Evolutionary conservation across 2,797 vertebrate species (phyloP).

Genomic region (Syndactyla subalaris): DNA sequence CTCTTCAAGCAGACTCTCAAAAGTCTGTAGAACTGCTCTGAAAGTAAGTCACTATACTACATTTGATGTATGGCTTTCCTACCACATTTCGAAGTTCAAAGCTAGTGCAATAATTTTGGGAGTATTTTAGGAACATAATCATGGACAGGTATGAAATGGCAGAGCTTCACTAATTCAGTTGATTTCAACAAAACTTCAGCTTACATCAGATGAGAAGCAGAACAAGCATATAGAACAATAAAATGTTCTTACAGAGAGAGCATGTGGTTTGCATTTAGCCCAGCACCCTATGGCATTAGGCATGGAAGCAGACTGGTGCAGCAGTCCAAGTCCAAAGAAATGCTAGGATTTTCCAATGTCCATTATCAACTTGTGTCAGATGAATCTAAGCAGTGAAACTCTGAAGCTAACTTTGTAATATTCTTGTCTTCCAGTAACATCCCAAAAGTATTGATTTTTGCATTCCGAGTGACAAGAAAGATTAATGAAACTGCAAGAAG

Average conservation of each 20-base stretch:
- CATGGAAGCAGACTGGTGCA: not conserved
- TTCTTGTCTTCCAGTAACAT: not conserved
- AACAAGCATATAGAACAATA: not conserved
- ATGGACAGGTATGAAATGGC: not conserved
- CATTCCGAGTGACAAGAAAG: not conserved
- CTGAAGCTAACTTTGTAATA: not conserved
- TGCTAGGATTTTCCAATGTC: not conserved
- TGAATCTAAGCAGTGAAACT: not conserved
- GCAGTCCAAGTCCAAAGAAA: not conserved
- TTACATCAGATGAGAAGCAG: not conserved
- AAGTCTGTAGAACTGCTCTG: not conserved
- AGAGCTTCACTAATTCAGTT: not conserved
- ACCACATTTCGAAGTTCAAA: not conserved
- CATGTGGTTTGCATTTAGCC: not conserved
- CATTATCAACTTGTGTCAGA: not conserved
- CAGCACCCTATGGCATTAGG: not conserved
- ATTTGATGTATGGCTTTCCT: not conserved
- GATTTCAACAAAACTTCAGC: not conserved
- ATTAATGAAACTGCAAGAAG: not conserved
- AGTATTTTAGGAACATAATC: not conserved
- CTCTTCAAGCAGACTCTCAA: not conserved
- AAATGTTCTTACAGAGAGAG: not conserved
- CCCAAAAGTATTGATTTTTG: not conserved
- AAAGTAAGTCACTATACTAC: not conserved
- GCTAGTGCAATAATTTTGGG: not conserved